These are phyloP conservation scores for Drosophila nannoptera DNA, from an alignment of 1,140 invertebrate genomes.

Conservation along the genomic window DNA sequence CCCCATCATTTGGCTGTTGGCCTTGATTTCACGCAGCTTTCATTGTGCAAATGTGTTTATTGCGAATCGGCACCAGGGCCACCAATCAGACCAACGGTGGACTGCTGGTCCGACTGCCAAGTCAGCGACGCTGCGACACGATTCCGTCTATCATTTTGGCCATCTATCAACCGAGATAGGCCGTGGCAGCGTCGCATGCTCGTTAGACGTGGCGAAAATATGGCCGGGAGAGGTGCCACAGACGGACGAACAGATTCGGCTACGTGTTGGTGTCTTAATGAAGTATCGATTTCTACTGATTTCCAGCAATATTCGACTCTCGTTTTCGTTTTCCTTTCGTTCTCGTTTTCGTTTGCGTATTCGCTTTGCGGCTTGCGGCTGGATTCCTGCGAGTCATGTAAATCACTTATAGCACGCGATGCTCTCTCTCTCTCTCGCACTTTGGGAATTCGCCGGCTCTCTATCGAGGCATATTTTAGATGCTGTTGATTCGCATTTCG, in stretches of 20 bases:
- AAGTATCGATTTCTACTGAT: conserved; percentile 72
- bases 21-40: conserved; percentile 36
- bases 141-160: conserved; percentile 61
- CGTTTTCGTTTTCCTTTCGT: conserved; percentile 14
- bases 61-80: conserved; percentile 31
- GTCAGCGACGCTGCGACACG: conserved; percentile 36
- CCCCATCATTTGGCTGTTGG: not conserved
- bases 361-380: conserved; percentile 49
- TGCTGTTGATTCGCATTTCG: conserved; percentile 36
- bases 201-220: conserved; percentile 46
- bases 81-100: not conserved
- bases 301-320: conserved; percentile 56
- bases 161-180: conserved; percentile 72
- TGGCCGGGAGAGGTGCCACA: not conserved
- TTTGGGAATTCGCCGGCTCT: conserved; percentile 2
- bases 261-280: conserved; percentile 67
- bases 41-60: conserved; percentile 31
- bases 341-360: not conserved
- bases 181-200: conserved; percentile 45
- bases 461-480: conserved; percentile 39
- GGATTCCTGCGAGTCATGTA: conserved; percentile 76
- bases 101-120: conserved; percentile 23
- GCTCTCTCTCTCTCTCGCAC: conserved; percentile 18
- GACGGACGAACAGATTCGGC: conserved; percentile 12
- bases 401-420: conserved; percentile 74